Evolutionary conservation across 2,888 invertebrate genomes (phyloP).

Genomic region (Erynnis tages): DNA sequence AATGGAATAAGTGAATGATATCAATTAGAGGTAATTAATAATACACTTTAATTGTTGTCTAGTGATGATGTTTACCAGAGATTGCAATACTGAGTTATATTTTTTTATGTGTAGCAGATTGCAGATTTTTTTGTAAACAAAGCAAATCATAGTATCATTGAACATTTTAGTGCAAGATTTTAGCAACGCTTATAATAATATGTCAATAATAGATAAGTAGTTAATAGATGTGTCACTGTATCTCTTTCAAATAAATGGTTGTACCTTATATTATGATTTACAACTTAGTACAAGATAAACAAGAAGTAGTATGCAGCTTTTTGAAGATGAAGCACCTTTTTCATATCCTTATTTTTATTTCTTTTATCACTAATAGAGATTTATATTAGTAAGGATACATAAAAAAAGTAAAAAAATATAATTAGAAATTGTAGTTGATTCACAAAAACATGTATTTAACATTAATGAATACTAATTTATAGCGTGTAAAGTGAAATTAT

Average conservation of each 20-base stretch:
- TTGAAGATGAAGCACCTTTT: slow-evolving; percentile 33
- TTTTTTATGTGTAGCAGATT: slow-evolving; percentile 70
- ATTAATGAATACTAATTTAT: slow-evolving; percentile 60
- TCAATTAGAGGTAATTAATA: slow-evolving; percentile 57
- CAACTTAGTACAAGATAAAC: slow-evolving; percentile 37
- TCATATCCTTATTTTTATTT: slow-evolving; percentile 43
- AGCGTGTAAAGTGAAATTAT: slow-evolving; percentile 61
- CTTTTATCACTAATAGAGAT: slow-evolving; percentile 52
- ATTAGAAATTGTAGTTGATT: slow-evolving; percentile 67
- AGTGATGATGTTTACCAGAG: slow-evolving; percentile 66
- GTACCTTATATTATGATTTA: slow-evolving; percentile 56
- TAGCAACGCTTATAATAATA: slow-evolving; percentile 63
- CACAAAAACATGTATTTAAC: slow-evolving; percentile 57
- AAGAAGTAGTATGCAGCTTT: slow-evolving; percentile 34
- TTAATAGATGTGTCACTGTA: slow-evolving; percentile 57
- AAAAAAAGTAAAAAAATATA: slow-evolving; percentile 53
- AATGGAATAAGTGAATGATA: slow-evolving; percentile 69
- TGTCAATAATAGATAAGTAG: slow-evolving; percentile 42
- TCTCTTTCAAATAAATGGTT: slow-evolving; percentile 56
- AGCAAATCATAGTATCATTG: slow-evolving; percentile 51
- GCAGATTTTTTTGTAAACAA: slow-evolving; percentile 46
- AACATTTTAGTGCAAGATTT: slow-evolving; percentile 51
- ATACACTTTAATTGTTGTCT: slow-evolving; percentile 56
- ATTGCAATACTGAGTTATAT: slow-evolving; percentile 77
- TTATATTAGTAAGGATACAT: slow-evolving; percentile 39